phyloP scores from a whole-genome alignment of 2,797 vertebrate species.

The Dipus sagitta region DNA sequence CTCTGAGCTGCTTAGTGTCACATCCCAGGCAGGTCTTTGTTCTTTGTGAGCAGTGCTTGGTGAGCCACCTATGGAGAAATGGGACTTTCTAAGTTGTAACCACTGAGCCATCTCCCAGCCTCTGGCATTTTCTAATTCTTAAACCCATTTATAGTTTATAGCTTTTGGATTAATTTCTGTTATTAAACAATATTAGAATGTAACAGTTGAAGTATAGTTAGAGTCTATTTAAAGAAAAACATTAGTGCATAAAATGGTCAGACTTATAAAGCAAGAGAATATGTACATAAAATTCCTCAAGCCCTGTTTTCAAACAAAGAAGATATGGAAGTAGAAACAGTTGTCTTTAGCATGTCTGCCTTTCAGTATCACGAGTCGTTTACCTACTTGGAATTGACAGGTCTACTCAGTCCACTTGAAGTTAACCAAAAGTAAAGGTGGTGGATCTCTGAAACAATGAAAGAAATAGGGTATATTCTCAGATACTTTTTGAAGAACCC shows the following conservation, averaged over 20 bases:
- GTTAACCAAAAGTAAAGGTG: constrained; percentile 42
- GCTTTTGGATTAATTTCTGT: constrained; percentile 14
- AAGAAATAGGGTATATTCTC: not conserved
- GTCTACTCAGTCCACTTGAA: not conserved
- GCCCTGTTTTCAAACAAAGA: not conserved
- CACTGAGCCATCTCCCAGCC: no score
- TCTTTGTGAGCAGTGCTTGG: not conserved
- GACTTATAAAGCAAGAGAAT: not conserved
- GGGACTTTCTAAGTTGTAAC: not conserved
- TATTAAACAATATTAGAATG: not conserved
- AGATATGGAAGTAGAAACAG: not conserved
- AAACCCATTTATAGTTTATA: not conserved
- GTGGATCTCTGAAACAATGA: not conserved
- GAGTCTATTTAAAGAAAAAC: constrained; percentile 35
- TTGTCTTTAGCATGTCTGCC: not conserved
- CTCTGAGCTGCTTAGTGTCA: not conserved
- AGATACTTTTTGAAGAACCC: constrained; percentile 7
- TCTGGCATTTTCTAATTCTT: not conserved
- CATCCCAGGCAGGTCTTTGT: not conserved
- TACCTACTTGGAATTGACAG: not conserved
- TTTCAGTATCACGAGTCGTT: not conserved
- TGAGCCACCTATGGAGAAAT: not conserved
- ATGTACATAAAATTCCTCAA: not conserved
- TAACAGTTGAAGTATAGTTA: not conserved
- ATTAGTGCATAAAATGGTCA: not conserved